Evolutionary conservation across 2,113 vertebrate genomes (phyloP), one percentile per base, ranked within the genome.

Genomic region (Esox niger): DNA sequence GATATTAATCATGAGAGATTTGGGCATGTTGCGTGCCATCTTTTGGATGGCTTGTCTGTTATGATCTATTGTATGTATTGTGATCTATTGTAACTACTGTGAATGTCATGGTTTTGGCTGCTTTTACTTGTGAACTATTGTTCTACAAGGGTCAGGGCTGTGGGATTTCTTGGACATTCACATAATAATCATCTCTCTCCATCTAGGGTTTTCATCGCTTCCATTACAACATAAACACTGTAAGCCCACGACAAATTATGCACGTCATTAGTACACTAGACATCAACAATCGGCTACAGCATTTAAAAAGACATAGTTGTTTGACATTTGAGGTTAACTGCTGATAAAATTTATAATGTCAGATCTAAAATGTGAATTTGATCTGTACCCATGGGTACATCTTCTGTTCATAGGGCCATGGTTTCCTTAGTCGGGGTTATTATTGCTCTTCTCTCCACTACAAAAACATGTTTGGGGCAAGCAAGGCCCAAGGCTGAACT

Each of bases 381-480:
- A n/a, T 72, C 49, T 20, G 56, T 13, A 64, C 56, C 56, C 66
- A 55, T 56, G 43, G 64, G 1, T 62, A 69, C 52, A 27, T 59
- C 57, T 60, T 9, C n/a, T 56, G 27, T 2, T 56, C 20, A 27
- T 56, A 56, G 54, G 23, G 9, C 30, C n/a, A 33, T 33, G 9
- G 35, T 30, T 33, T 61, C 72, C 76, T 55, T 66, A 72, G 62
- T 71, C 69, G 63, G 63, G 43, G 69, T 74, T 64, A 75, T 80
- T 74, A 78, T 76, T 74, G 63, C 73, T 74, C 61, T 70, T 73
- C 49, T 71, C 68, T 77, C 67, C 68, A 29, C 70, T 83, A 52
- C 52, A 55, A 81, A 83, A 84, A 81, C 80, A 82, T 84, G 82
- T 82, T 86, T 71, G 77, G 85, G 77, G 71, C 84, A 79, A 77